Conservation (phyloP, 2,113 vertebrate species). For the Trichechus manatus region DNA sequence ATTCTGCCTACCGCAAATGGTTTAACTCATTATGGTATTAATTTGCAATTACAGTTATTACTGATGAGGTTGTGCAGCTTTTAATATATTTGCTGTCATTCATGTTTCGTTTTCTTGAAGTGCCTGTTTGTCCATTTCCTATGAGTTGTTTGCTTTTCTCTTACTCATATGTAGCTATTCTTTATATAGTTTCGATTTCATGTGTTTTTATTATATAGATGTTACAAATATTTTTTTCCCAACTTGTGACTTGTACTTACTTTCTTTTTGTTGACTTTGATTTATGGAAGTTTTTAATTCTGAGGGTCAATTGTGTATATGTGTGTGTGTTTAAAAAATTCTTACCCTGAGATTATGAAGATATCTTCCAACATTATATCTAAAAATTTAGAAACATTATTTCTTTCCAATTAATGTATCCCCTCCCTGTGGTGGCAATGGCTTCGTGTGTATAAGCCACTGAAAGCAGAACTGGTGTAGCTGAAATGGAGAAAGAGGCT, state of each 20-base stretch:
- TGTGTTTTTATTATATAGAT: neutral
- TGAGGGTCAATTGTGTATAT: neutral
- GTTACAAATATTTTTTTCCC: neutral
- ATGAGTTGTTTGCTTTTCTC: neutral
- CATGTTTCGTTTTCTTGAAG: neutral
- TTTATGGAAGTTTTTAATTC: conserved; percentile 10
- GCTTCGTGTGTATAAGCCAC: neutral
- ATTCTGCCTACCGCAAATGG: neutral
- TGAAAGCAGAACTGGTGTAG: neutral
- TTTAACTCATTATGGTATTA: neutral
- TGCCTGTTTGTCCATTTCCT: neutral
- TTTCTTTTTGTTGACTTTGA: conserved; percentile 29
- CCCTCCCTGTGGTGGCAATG: neutral
- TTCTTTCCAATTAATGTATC: neutral
- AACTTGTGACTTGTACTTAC: neutral
- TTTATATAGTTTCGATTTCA: conserved; percentile 47
- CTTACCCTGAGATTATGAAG: neutral
- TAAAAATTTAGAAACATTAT: neutral
- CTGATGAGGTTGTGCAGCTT: neutral
- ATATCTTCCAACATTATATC: conserved; percentile 28
- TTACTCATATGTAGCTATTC: neutral
- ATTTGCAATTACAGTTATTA: neutral
- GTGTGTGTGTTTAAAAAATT: neutral
- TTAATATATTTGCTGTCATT: neutral
- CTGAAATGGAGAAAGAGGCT: neutral